These are phyloP conservation scores for Cactoblastis cactorum DNA, from an alignment of 2,888 invertebrate genomes.

Conservation along the genomic window DNA sequence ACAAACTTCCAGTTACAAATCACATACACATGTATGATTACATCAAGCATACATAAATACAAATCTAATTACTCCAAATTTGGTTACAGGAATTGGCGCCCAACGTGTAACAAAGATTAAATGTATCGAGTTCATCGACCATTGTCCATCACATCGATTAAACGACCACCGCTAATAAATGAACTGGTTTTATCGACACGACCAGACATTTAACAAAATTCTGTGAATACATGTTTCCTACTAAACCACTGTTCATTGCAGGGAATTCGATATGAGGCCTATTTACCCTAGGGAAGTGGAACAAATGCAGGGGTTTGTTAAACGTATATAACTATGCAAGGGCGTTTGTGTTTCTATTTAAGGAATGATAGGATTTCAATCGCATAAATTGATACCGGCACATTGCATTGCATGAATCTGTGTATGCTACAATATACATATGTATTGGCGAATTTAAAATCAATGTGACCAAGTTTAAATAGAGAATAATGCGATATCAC, in stretches of 20 bases:
- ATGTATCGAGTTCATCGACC: slow-evolving; percentile 10
- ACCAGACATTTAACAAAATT: neutral
- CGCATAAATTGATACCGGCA: too few relatives aligned
- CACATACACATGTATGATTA: too few relatives aligned
- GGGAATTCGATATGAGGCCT: neutral
- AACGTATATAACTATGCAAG: too few relatives aligned
- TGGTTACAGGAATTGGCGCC: slow-evolving; percentile 23
- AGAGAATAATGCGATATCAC: too few relatives aligned
- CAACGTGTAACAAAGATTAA: slow-evolving; percentile 21
- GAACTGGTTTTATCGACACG: neutral
- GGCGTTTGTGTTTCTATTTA: too few relatives aligned
- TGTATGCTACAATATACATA: too few relatives aligned
- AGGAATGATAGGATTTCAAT: too few relatives aligned
- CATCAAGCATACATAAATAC: neutral
- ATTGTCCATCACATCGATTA: slow-evolving; percentile 14
- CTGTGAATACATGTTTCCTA: neutral
- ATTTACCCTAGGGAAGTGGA: neutral
- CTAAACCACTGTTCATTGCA: neutral
- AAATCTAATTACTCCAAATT: neutral
- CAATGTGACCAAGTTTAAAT: too few relatives aligned
- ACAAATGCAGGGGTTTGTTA: too few relatives aligned
- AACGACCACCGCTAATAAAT: neutral
- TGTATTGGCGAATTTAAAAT: too few relatives aligned
- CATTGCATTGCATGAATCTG: too few relatives aligned
- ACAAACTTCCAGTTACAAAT: neutral